phyloP scores from a whole-genome alignment of 2,888 invertebrate genomes.

The Scaeva pyrastri region DNA sequence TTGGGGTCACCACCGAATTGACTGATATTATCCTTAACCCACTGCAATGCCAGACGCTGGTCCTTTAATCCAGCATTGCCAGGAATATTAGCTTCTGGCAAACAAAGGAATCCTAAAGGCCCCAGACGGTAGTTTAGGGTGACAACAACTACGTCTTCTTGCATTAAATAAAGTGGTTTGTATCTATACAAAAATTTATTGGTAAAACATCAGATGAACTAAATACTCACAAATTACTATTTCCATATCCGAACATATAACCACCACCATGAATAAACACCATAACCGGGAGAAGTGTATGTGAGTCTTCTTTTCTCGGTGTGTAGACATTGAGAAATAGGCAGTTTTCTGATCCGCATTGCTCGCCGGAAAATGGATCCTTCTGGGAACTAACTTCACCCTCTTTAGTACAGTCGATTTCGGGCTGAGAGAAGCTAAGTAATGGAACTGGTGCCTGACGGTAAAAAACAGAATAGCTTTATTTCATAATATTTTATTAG shows the following conservation, averaged over 20 bases:
- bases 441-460: constrained; percentile 82
- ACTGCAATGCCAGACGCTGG: constrained; percentile 84
- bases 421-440: constrained; percentile 78
- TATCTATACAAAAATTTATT: constrained; percentile 77
- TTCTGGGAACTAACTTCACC: constrained; percentile 80
- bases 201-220: background rate
- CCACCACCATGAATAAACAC: constrained; percentile 83
- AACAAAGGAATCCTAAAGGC: constrained; percentile 81
- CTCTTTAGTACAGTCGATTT: constrained; percentile 81
- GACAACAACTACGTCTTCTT: constrained; percentile 82
- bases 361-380: constrained; percentile 77
- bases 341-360: constrained; percentile 82
- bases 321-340: constrained; percentile 82
- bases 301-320: constrained; percentile 77
- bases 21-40: constrained; percentile 83
- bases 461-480: too few species aligned
- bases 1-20: constrained; percentile 84
- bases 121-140: constrained; percentile 82
- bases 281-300: constrained; percentile 81
- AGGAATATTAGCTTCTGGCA: constrained; percentile 81
- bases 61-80: constrained; percentile 83
- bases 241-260: constrained; percentile 80
- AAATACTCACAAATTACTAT: constrained; percentile 79
- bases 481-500: too few species aligned
- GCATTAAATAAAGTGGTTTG: constrained; percentile 81